A percentile compares a stretch with the other conserved stretches of the same genome.
Evolutionary conservation across 2,888 invertebrate genomes (phyloP).

Genomic region (Ferdinandea cuprea): DNA sequence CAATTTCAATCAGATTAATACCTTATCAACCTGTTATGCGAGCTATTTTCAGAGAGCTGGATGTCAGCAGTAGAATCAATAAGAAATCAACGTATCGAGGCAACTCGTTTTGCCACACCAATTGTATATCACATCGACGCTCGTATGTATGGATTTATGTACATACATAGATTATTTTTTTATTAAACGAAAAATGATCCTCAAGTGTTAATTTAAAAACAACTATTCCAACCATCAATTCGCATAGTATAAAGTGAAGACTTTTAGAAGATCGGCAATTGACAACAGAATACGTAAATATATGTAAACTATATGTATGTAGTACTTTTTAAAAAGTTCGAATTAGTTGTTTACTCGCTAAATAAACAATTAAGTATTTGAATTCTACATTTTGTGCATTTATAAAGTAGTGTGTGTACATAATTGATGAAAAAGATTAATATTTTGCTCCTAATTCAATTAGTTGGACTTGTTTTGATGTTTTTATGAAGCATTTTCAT

Average conservation of each 20-base stretch:
- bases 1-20: background rate
- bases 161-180: too few species aligned
- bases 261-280: slow-evolving; percentile 7
- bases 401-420: too few species aligned
- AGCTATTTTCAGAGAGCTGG: background rate
- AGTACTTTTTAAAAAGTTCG: background rate
- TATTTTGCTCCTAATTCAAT: slow-evolving; percentile 12
- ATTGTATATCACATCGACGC: background rate
- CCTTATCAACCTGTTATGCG: background rate
- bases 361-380: slow-evolving; percentile 16
- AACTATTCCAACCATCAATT: slow-evolving; percentile 7
- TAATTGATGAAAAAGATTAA: slow-evolving; percentile 2
- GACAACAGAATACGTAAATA: too few species aligned
- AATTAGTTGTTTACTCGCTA: slow-evolving; percentile 28
- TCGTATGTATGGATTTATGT: background rate
- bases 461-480: slow-evolving; percentile 8
- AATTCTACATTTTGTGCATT: background rate
- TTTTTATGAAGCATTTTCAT: too few species aligned
- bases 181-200: background rate
- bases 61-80: background rate
- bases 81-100: background rate
- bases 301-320: background rate
- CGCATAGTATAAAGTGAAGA: slow-evolving; percentile 3
- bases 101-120: background rate
- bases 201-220: slow-evolving; percentile 24